Evolutionary conservation across 2,888 invertebrate genomes (phyloP), one percentile per base, ranked within the genome.

Genomic region (Spialia ferax): DNA sequence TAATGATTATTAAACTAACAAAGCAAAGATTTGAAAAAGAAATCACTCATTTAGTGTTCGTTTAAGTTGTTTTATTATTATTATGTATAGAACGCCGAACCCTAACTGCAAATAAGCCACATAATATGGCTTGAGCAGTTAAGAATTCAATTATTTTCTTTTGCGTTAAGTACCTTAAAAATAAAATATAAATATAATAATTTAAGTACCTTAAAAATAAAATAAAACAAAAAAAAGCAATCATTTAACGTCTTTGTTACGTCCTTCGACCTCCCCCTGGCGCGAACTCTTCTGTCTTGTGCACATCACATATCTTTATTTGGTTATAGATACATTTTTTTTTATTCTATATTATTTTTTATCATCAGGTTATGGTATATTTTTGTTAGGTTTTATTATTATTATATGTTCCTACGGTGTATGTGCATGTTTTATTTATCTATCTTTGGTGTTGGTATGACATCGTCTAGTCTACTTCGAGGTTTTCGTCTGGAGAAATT

Each of bases 371-470:
- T 84, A 77, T 84, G 86, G 86, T 83, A 78, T 78, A 76, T 80
- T 78, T 76, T 73, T 73, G 76, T 50, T 77, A 75, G n/a, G n/a
- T n/a, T n/a, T 72, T 73, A 77, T 60, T 75, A 79, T 74, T 13
- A 73, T 70, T 59, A 71, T 77, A 65, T 75, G 50, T 72, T 72
- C 71, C 76, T 77, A 74, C 73, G 50, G 48, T 42, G 71, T 77
- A 68, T 75, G 71, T 77, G 71, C 77, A 77, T 78, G 81, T 71
- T 60, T 15, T 76, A 73, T 77, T 74, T 79, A 74, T 77, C 62
- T 73, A 61, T 75, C 71, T 77, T 73, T 85, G 91, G 93, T 92
- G 91, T 91, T 93, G 93, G 93, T 90, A 85, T 92, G 93, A 90
- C 92, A 91, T 91, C 86, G 90, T 86, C 79, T 57, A 55, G 64